Evolutionary conservation across 1,140 invertebrate genomes (phyloP).

Genomic region (Hylaeus anthracinus): DNA sequence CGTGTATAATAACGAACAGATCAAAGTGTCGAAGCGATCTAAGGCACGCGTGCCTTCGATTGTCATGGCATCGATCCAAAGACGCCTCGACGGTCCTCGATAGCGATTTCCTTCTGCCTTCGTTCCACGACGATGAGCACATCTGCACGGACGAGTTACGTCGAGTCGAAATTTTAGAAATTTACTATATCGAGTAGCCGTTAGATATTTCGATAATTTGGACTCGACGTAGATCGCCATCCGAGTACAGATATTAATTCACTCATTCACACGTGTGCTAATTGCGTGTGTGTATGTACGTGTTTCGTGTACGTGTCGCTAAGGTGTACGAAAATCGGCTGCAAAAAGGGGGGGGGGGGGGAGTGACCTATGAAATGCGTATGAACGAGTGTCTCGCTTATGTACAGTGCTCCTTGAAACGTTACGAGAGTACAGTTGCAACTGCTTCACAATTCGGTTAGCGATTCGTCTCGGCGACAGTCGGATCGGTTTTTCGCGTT

Average conservation of each 20-base stretch:
- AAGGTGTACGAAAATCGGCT: constrained; percentile 54
- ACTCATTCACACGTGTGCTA: background rate
- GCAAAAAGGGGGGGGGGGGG: constrained; percentile 46
- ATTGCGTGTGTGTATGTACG: background rate
- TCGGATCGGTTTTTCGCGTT: background rate
- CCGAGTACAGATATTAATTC: background rate
- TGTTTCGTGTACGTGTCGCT: constrained; percentile 17
- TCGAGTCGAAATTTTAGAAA: too few species aligned
- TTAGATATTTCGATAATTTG: too few species aligned
- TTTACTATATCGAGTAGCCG: too few species aligned
- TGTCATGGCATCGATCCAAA: too few species aligned
- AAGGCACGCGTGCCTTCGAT: too few species aligned
- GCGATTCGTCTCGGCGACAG: background rate
- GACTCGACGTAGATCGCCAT: constrained; percentile 32
- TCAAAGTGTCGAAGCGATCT: too few species aligned
- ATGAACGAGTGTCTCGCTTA: constrained; percentile 63
- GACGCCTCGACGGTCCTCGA: too few species aligned
- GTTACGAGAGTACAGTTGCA: constrained; percentile 53
- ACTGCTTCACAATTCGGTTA: constrained; percentile 32
- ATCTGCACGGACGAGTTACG: too few species aligned
- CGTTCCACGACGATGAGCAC: constrained; percentile 27
- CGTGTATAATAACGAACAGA: background rate
- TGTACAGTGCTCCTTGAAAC: constrained; percentile 63
- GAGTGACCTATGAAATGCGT: constrained; percentile 62
- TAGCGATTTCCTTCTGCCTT: background rate